These are phyloP conservation scores for Agrochola lychnidis DNA, from an alignment of 2,888 invertebrate species.

Conservation along the genomic window DNA sequence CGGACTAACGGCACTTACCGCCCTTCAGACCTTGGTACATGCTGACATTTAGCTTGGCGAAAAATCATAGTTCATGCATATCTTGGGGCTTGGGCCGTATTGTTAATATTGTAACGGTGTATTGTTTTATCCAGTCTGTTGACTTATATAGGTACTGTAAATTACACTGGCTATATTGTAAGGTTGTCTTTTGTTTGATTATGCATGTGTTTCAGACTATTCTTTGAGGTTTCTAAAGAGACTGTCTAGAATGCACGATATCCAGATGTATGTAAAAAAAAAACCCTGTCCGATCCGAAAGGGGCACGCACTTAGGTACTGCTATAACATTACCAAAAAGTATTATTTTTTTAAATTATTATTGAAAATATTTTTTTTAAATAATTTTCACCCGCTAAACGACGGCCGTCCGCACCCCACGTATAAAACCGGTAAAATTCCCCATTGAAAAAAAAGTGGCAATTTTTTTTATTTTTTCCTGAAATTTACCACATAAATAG, in stretches of 20 bases:
- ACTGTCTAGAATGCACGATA: not conserved
- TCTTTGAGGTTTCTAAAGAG: not conserved
- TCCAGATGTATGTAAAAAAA: no score
- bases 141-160: not conserved
- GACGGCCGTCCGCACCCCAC: no score
- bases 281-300: no score
- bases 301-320: no score
- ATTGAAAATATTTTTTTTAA: no score
- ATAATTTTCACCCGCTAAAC: no score
- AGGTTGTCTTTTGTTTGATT: not conserved
- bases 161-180: not conserved
- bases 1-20: slow-evolving; percentile 68
- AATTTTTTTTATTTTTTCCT: no score
- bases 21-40: slow-evolving; percentile 56
- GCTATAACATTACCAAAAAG: no score
- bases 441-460: no score
- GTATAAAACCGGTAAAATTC: no score
- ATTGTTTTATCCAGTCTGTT: not conserved
- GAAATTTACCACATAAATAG: no score
- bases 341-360: no score
- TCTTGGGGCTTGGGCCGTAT: slow-evolving; percentile 26
- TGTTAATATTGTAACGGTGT: slow-evolving; percentile 29
- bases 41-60: slow-evolving; percentile 57
- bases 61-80: slow-evolving; percentile 59
- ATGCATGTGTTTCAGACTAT: not conserved